Evolutionary conservation across 2,888 invertebrate genomes (phyloP).

Genomic region (Taphrorychus bicolor): DNA sequence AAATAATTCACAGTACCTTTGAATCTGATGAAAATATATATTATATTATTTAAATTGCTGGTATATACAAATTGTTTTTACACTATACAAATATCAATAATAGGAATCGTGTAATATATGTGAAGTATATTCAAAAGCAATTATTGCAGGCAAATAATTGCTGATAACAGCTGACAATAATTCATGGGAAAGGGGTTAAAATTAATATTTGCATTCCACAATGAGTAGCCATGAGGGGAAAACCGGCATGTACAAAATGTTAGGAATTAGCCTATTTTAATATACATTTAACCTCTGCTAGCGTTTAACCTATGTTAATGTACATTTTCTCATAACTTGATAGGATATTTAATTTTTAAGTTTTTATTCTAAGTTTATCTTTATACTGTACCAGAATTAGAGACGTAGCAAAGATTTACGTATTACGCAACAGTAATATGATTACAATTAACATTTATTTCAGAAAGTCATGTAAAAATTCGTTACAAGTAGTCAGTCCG

Average conservation of each 20-base stretch:
- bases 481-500: constrained; percentile 52
- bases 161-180: not conserved
- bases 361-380: too few species aligned
- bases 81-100: constrained; percentile 36
- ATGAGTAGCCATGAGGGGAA: too few species aligned
- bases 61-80: constrained; percentile 51
- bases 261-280: too few species aligned
- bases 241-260: too few species aligned
- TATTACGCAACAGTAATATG: too few species aligned
- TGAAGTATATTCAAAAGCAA: not conserved
- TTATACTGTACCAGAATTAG: too few species aligned
- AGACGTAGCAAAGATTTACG: too few species aligned
- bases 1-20: constrained; percentile 54
- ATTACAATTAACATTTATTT: not conserved
- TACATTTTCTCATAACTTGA: too few species aligned
- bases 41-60: constrained; percentile 49
- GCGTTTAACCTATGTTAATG: too few species aligned
- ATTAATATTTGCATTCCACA: not conserved
- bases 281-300: too few species aligned
- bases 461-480: constrained; percentile 43
- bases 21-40: constrained; percentile 59
- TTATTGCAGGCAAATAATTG: constrained; percentile 1
- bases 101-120: constrained; percentile 44
- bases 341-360: too few species aligned
- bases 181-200: too few species aligned